A percentile compares a stretch with the other conserved stretches of the same genome.
Evolutionary conservation across 2,113 vertebrate species (phyloP).

Genomic region (Polypterus bichir): DNA sequence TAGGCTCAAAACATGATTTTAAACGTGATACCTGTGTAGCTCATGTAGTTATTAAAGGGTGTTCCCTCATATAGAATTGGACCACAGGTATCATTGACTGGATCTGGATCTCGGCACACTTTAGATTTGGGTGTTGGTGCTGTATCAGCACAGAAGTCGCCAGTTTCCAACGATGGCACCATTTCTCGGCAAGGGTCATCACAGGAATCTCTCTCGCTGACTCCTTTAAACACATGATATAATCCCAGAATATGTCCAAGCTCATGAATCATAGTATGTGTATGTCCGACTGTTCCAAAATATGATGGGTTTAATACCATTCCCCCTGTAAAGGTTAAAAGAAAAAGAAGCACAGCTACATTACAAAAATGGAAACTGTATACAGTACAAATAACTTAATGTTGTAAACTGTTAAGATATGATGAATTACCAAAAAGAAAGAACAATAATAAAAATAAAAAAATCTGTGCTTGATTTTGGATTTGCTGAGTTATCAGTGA

Average conservation of each 20-base stretch:
- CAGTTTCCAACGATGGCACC: slow-evolving; percentile 81
- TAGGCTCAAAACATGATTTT: background rate
- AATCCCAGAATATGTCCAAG: slow-evolving; percentile 88
- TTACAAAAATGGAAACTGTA: too few relatives aligned
- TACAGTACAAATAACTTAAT: too few relatives aligned
- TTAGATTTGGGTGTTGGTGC: slow-evolving; percentile 84
- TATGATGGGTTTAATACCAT: slow-evolving; percentile 88
- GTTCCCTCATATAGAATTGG: slow-evolving; percentile 62
- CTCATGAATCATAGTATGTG: slow-evolving; percentile 92
- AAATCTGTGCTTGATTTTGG: too few relatives aligned
- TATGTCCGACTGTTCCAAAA: slow-evolving; percentile 73
- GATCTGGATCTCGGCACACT: slow-evolving; percentile 73
- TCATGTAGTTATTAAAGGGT: slow-evolving; percentile 94
- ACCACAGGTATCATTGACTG: slow-evolving; percentile 74
- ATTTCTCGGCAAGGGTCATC: slow-evolving; percentile 89
- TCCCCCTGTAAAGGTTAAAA: slow-evolving; percentile 54
- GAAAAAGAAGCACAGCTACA: too few relatives aligned
- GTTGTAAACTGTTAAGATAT: too few relatives aligned
- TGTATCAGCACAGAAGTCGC: slow-evolving; percentile 90
- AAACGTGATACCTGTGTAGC: slow-evolving; percentile 75
- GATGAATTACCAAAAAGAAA: too few relatives aligned
- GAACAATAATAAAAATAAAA: too few relatives aligned
- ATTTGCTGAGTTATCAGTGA: too few relatives aligned
- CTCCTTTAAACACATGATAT: slow-evolving; percentile 94
- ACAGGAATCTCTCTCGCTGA: slow-evolving; percentile 88